phyloP scores from a whole-genome alignment of 2,888 invertebrate genomes.

The Smittia aterrima region DNA sequence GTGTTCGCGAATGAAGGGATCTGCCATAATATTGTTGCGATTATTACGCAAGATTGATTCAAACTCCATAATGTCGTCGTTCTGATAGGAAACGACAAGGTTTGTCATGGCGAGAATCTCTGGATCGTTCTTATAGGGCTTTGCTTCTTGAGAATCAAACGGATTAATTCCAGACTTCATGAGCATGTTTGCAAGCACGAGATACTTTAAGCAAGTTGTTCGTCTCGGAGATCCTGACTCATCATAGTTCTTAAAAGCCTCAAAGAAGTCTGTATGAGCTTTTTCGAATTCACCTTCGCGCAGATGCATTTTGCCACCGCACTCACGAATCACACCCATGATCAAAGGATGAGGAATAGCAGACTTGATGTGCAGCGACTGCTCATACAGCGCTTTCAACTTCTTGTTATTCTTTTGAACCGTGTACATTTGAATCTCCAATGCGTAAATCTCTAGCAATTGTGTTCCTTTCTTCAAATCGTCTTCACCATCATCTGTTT shows the following conservation, averaged over 20 bases:
- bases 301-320: constrained; percentile 99
- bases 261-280: constrained; percentile 99
- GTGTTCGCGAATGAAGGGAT: constrained; percentile 97
- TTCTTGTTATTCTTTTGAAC: constrained; percentile 99
- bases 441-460: constrained; percentile 93
- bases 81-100: constrained; percentile 94
- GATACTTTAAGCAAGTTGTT: constrained; percentile 95
- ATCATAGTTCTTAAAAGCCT: constrained; percentile 99
- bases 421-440: constrained; percentile 99
- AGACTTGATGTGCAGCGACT: constrained; percentile 96
- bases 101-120: constrained; percentile 99
- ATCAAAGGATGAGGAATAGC: constrained; percentile 99
- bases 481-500: constrained; percentile 97
- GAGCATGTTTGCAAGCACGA: constrained; percentile 97
- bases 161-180: constrained; percentile 99
- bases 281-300: constrained; percentile 98
- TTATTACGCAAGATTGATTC: constrained; percentile 94
- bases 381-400: constrained; percentile 92
- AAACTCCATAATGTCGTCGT: constrained; percentile 97
- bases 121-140: constrained; percentile 98
- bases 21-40: constrained; percentile 96
- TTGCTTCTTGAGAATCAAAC: constrained; percentile 99
- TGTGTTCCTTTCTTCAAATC: constrained; percentile 98
- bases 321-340: constrained; percentile 99
- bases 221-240: constrained; percentile 96